Conservation (phyloP, 2,888 invertebrate species). For the Thyatira batis region DNA sequence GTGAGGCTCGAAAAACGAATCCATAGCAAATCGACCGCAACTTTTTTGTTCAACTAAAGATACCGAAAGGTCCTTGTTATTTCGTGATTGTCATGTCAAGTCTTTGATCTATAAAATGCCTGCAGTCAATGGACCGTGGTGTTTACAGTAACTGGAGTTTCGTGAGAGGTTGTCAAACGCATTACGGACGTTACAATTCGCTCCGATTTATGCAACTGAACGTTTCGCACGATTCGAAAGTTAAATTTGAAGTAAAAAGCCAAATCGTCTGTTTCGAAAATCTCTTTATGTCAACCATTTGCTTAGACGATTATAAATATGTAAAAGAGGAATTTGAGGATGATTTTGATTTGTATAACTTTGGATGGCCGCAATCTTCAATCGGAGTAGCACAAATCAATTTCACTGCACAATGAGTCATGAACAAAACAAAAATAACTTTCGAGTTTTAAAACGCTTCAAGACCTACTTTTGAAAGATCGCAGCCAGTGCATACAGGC, state of each 20-base stretch:
- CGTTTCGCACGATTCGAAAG: conserved; percentile 38
- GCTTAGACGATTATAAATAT: too few relatives aligned
- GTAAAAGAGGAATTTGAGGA: too few relatives aligned
- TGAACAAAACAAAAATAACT: not conserved
- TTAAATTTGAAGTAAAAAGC: conserved; percentile 6
- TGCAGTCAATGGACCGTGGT: conserved; percentile 1
- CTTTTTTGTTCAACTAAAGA: not conserved
- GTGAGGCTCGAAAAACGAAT: not conserved
- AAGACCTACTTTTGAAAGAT: conserved; percentile 2
- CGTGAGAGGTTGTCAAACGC: conserved; percentile 1
- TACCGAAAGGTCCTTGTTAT: not conserved
- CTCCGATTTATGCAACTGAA: conserved; percentile 34
- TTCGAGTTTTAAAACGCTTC: not conserved
- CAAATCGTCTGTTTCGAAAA: conserved; percentile 5
- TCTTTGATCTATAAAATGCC: not conserved
- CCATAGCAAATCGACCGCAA: not conserved
- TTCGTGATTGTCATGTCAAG: not conserved
- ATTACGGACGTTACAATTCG: conserved; percentile 20
- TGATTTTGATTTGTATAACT: too few relatives aligned
- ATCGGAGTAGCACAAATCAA: not conserved
- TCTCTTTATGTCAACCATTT: not conserved
- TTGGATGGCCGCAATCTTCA: too few relatives aligned
- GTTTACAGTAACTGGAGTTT: not conserved
- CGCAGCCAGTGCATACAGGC: conserved; percentile 11
- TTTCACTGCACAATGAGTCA: not conserved